phyloP scores from a whole-genome alignment of 2,113 vertebrate species.

The Felis catus region DNA sequence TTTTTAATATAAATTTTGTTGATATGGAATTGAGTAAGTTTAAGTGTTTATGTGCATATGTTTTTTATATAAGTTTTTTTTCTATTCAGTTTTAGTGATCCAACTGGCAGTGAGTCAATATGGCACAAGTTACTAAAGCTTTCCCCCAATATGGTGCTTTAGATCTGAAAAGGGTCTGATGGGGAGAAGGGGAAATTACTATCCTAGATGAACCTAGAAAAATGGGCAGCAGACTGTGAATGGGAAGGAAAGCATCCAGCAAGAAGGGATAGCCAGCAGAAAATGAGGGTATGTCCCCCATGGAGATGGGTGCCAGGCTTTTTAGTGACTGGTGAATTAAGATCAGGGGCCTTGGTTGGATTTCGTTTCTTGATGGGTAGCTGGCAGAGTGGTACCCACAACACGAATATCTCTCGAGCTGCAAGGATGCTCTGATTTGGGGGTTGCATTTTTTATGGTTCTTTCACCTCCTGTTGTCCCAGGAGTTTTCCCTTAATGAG shows the following conservation, averaged over 20 bases:
- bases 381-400: constrained; percentile 75
- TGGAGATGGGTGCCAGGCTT: constrained; percentile 51
- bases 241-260: neutral
- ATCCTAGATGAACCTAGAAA: constrained; percentile 71
- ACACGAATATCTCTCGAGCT: constrained; percentile 32
- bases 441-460: neutral
- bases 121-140: constrained; percentile 80
- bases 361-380: constrained; percentile 54
- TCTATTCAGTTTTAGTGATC: constrained; percentile 80
- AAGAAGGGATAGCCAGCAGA: constrained; percentile 43
- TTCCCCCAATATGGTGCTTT: constrained; percentile 79
- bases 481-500: constrained; percentile 59
- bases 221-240: constrained; percentile 16
- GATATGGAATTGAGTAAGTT: constrained; percentile 83
- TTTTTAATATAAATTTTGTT: constrained; percentile 87
- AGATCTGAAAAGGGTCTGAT: constrained; percentile 69
- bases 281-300: constrained; percentile 1
- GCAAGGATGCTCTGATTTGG: neutral
- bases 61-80: constrained; percentile 84
- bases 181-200: neutral
- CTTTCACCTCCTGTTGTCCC: neutral
- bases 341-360: constrained; percentile 30
- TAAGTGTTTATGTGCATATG: constrained; percentile 82
- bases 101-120: constrained; percentile 80
- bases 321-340: constrained; percentile 48